A percentile compares a stretch with the other conserved stretches of the same genome.
Evolutionary conservation across 2,797 vertebrate genomes (phyloP).

Genomic region (Lacerta bilineata): DNA sequence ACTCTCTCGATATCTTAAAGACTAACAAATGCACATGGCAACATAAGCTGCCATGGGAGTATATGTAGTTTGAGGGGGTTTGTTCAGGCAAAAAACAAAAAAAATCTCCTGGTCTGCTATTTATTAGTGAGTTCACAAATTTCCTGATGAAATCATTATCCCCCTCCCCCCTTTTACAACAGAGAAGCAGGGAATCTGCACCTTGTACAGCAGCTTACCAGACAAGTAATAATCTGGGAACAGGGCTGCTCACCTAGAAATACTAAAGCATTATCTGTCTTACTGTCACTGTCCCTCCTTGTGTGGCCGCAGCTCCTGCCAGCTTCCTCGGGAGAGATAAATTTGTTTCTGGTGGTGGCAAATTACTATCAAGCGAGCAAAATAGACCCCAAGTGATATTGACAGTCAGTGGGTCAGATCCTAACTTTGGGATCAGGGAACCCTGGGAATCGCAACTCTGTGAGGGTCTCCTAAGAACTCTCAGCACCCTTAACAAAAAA

Average conservation of each 20-base stretch:
- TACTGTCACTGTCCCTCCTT: not conserved
- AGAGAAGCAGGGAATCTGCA: not conserved
- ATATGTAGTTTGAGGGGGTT: not conserved
- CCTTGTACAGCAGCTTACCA: not conserved
- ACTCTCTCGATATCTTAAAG: not conserved
- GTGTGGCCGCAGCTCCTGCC: conserved; percentile 1
- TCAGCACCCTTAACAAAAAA: too few relatives aligned
- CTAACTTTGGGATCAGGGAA: not conserved
- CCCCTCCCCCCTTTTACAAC: not conserved
- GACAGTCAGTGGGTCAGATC: conserved; percentile 10
- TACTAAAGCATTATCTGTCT: not conserved
- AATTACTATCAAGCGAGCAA: conserved; percentile 6
- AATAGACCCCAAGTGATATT: conserved; percentile 28
- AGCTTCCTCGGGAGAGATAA: not conserved
- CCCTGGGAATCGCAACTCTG: too few relatives aligned
- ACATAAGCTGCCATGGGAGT: too few relatives aligned
- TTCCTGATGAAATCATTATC: not conserved
- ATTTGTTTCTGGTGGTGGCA: conserved; percentile 30
- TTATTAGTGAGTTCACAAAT: not conserved
- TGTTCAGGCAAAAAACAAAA: not conserved
- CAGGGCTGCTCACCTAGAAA: conserved; percentile 4
- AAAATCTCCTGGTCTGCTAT: not conserved
- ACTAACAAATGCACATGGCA: not conserved
- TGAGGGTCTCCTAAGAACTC: too few relatives aligned
- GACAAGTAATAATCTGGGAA: not conserved